Percentiles rank a stretch among this genome's conserved stretches.
phyloP scores from a whole-genome alignment of 2,888 invertebrate genomes.

The Tridacna gigas region DNA sequence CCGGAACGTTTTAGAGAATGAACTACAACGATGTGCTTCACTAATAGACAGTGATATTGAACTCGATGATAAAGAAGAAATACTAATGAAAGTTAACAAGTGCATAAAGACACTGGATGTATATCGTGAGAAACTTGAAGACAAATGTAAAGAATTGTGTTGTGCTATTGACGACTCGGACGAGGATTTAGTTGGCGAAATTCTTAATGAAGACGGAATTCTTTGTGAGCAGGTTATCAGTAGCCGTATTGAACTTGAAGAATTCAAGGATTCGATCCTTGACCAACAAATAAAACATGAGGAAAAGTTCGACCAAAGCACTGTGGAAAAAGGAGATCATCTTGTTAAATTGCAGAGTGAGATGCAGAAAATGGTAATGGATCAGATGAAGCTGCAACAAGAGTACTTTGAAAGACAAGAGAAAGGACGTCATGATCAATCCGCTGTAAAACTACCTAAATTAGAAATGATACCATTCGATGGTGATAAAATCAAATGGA shows the following conservation, averaged over 20 bases:
- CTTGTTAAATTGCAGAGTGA: not conserved
- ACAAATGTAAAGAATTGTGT: not conserved
- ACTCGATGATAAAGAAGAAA: not conserved
- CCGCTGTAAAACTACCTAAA: slow-evolving; percentile 37
- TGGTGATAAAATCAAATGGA: slow-evolving; percentile 34
- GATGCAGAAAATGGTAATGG: slow-evolving; percentile 2
- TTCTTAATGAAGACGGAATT: not conserved
- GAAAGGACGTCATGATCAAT: not conserved
- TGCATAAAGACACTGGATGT: not conserved
- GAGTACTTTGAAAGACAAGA: slow-evolving; percentile 21
- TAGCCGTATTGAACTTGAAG: not conserved
- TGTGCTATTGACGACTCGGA: not conserved
- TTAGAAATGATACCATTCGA: slow-evolving; percentile 29
- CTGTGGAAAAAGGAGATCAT: not conserved
- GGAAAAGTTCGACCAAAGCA: not conserved
- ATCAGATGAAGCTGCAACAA: slow-evolving; percentile 32
- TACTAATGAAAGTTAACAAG: not conserved
- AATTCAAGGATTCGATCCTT: not conserved
- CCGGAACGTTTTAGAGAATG: not conserved
- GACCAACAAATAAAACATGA: not conserved
- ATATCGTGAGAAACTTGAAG: not conserved
- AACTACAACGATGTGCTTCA: not conserved
- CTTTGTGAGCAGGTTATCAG: not conserved
- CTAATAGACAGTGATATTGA: not conserved
- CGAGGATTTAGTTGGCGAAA: not conserved